Conservation (phyloP, 1,140 invertebrate genomes). For the Nylanderia fulva region DNA sequence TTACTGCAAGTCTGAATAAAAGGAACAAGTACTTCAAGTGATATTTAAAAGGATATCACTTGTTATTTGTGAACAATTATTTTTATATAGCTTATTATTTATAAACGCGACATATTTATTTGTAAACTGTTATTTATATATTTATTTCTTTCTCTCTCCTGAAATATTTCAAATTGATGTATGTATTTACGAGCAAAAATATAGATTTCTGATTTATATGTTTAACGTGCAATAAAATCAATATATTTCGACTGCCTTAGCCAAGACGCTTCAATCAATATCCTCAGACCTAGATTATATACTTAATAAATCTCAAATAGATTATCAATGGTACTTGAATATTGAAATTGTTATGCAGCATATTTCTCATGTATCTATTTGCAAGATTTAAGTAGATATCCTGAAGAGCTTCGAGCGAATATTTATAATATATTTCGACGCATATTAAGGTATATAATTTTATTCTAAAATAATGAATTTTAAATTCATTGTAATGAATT, state of each 20-base stretch:
- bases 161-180: background rate
- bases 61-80: background rate
- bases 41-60: background rate
- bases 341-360: background rate
- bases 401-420: background rate
- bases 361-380: background rate
- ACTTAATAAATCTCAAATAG: conserved; percentile 5
- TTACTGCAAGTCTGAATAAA: conserved; percentile 65
- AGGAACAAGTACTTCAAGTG: background rate
- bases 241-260: background rate
- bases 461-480: background rate
- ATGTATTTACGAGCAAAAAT: background rate
- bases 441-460: background rate
- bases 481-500: background rate
- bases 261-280: background rate
- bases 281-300: background rate
- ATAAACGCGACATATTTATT: background rate
- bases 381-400: background rate
- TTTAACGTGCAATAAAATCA: background rate
- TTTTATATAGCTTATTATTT: background rate
- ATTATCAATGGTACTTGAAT: background rate
- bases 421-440: conserved; percentile 11
- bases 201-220: background rate
- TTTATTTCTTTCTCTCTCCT: background rate
- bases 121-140: background rate